phyloP scores from a whole-genome alignment of 2,888 invertebrate genomes.

The Drosophila peninsularis region DNA sequence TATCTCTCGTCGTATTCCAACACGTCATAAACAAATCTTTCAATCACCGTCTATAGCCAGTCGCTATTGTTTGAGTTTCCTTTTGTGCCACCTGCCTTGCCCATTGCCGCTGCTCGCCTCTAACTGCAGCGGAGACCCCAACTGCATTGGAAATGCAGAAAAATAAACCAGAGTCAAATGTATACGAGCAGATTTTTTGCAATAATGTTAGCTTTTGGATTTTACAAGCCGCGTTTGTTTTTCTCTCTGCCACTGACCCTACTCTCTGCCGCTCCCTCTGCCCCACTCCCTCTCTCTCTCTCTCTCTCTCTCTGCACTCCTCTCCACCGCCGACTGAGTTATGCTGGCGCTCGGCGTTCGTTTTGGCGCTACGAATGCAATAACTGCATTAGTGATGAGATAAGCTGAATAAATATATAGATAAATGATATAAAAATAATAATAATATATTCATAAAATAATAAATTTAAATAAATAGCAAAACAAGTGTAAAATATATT shows the following conservation, averaged over 20 bases:
- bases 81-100: conserved; percentile 2
- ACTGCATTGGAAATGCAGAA: conserved; percentile 50
- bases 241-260: conserved; percentile 3
- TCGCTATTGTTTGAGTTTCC: conserved; percentile 2
- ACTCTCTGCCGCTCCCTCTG: no score
- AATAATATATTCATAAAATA: no score
- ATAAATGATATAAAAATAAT: no score
- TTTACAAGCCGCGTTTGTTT: conserved; percentile 66
- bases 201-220: conserved; percentile 74
- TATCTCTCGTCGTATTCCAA: background rate
- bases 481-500: background rate
- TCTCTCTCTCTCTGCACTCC: no score
- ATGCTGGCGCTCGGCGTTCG: conserved; percentile 3
- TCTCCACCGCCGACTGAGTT: background rate
- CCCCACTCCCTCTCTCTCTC: background rate
- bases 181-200: conserved; percentile 70
- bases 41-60: background rate
- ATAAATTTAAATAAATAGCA: background rate
- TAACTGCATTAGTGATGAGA: conserved; percentile 49
- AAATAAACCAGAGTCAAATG: conserved; percentile 72
- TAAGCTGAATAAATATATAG: conserved; percentile 9
- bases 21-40: conserved; percentile 30
- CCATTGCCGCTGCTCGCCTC: background rate
- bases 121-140: background rate
- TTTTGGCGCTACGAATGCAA: conserved; percentile 27